Evolutionary conservation across 2,888 invertebrate genomes (phyloP).

Genomic region (Drosophila mimetica): DNA sequence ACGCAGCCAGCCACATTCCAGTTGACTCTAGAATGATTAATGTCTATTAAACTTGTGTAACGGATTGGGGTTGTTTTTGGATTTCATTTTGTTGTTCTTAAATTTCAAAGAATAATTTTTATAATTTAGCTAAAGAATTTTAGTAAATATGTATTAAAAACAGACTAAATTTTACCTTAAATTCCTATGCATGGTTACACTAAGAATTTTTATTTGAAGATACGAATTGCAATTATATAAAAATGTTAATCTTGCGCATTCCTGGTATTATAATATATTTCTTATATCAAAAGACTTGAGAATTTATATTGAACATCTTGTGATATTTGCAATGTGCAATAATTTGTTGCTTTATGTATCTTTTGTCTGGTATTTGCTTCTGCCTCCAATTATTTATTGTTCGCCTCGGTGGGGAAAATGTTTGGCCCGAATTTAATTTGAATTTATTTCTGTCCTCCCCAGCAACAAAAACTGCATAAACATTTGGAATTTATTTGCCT

Average conservation of each 20-base stretch:
- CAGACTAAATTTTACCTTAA: too few species aligned
- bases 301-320: neutral
- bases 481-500: conserved; percentile 59
- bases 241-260: too few species aligned
- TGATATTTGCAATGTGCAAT: conserved; percentile 21
- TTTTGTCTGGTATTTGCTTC: conserved; percentile 1
- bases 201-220: too few species aligned
- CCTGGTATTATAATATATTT: neutral
- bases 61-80: neutral
- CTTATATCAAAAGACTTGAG: neutral
- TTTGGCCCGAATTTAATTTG: conserved; percentile 33
- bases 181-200: neutral
- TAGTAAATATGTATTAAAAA: too few species aligned
- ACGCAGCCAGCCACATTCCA: conserved; percentile 12
- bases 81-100: neutral
- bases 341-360: conserved; percentile 10
- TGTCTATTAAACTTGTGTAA: neutral
- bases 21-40: neutral
- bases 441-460: conserved; percentile 42
- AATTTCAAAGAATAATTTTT: neutral
- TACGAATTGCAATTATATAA: too few species aligned
- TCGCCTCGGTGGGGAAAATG: conserved; percentile 17
- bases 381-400: conserved; percentile 36
- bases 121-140: too few species aligned
- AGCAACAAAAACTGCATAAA: conserved; percentile 57